Percentiles rank a stretch among this genome's conserved stretches.
Conservation (phyloP, 1,140 invertebrate genomes). For the Calliopsis andreniformis region DNA sequence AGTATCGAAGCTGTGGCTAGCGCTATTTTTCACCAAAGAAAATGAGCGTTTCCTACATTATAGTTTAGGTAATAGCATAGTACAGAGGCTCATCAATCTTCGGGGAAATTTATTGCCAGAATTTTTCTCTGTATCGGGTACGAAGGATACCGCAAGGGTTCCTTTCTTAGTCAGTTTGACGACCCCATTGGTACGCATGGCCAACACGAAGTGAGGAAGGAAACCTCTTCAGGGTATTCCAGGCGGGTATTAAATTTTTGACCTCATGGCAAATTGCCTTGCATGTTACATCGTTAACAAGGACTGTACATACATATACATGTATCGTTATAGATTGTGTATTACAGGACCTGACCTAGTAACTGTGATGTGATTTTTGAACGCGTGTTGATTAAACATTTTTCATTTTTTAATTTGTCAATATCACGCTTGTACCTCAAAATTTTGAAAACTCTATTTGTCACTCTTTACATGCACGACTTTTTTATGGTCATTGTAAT, state of each 20-base stretch:
- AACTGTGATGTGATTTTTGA: too few relatives aligned
- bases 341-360: too few relatives aligned
- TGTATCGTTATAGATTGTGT: too few relatives aligned
- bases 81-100: constrained; percentile 35
- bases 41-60: constrained; percentile 18
- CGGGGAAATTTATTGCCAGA: constrained; percentile 36
- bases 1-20: not conserved
- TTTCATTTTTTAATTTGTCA: too few relatives aligned
- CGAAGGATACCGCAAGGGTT: constrained; percentile 18
- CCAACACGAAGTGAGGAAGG: not conserved
- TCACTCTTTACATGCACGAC: too few relatives aligned
- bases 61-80: constrained; percentile 37
- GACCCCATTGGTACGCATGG: not conserved
- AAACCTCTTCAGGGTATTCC: not conserved
- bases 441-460: too few relatives aligned
- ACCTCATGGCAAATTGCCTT: not conserved
- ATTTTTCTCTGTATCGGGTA: constrained; percentile 21
- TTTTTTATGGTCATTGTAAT: too few relatives aligned
- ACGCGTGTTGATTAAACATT: too few relatives aligned
- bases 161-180: constrained; percentile 27
- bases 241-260: constrained; percentile 5
- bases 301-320: too few relatives aligned
- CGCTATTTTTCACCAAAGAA: constrained; percentile 32
- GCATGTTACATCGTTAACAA: too few relatives aligned
- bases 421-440: too few relatives aligned